Conservation (phyloP, 2,888 invertebrate genomes). For the Tethea ocularis region DNA sequence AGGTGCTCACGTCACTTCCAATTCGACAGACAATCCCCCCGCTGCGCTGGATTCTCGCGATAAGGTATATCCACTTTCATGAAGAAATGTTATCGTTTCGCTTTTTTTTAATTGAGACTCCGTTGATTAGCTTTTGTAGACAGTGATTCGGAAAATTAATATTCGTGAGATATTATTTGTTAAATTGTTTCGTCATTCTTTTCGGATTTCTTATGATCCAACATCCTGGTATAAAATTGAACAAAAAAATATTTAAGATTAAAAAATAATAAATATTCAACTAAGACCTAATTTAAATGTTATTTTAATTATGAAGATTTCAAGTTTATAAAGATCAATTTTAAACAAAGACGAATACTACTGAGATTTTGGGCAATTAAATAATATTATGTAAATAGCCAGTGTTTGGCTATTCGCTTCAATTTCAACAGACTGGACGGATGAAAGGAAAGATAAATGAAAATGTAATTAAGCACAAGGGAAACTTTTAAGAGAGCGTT, state of each 20-base stretch:
- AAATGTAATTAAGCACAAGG: conserved; percentile 77
- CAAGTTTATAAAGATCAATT: not conserved
- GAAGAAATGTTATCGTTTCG: conserved; percentile 55
- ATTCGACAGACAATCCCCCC: conserved; percentile 69
- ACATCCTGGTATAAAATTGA: not conserved
- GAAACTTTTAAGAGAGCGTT: conserved; percentile 71
- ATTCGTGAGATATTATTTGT: not conserved
- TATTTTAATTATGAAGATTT: too few relatives aligned
- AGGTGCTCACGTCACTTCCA: conserved; percentile 73
- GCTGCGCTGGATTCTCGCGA: conserved; percentile 52
- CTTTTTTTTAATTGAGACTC: conserved; percentile 64
- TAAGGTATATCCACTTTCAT: conserved; percentile 48
- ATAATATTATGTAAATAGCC: conserved; percentile 41
- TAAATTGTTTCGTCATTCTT: not conserved
- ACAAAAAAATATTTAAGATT: too few relatives aligned
- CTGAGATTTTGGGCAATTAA: conserved; percentile 20
- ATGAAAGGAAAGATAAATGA: conserved; percentile 74
- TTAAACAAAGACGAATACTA: conserved; percentile 1
- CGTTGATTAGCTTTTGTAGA: conserved; percentile 29
- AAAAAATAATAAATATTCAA: too few relatives aligned
- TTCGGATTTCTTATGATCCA: not conserved
- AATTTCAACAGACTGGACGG: conserved; percentile 43
- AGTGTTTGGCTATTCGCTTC: conserved; percentile 38
- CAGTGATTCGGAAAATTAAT: not conserved
- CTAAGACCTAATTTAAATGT: too few relatives aligned